Evolutionary conservation across 2,888 invertebrate species (phyloP), one percentile per base, ranked within the genome.

Genomic region (Dendrolimus houi): DNA sequence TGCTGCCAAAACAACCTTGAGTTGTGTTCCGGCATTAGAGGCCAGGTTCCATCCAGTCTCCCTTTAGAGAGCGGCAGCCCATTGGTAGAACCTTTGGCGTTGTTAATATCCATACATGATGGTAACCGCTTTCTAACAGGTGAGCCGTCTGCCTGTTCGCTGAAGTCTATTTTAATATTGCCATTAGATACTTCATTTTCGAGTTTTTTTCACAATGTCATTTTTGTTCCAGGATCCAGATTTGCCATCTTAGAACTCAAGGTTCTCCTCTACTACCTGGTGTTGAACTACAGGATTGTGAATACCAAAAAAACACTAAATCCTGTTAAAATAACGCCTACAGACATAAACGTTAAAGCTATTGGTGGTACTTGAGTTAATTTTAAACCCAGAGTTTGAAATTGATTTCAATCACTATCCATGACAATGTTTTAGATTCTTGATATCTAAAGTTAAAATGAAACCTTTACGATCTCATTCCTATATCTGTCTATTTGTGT

Each of bases 341-440:
- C 56, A 8, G 63, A 59, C 8, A 57, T 67, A 17, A 56, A 47
- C 12, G 58, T 64, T 1, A 60, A 53, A 29, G 55, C 56, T 9
- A 56, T 53, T 8, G 58, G 57, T 8, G 64, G 64, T 1, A 55
- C 60, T 10, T 65, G 56, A 56, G 60, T 62, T n/a, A 52, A 54
- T 8, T 60, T 68, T 47, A 57, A 58, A 41, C 10, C 53, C 2
- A 56, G 60, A 53, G 55, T 29, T 29, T 29, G 29, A 29, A 29
- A 55, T 14, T 60, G 65, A 54, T 52, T 54, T 14, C 63, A n/a
- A n/a, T n/a, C n/a, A n/a, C n/a, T n/a, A n/a, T n/a, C n/a, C n/a
- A n/a, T n/a, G n/a, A n/a, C n/a, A n/a, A n/a, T n/a, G n/a, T n/a
- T n/a, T n/a, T n/a, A n/a, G n/a, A n/a, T n/a, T n/a, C n/a, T n/a